Base-by-base conservation (phyloP, 2,888 invertebrate species). In the Drosophila subquinaria region DNA sequence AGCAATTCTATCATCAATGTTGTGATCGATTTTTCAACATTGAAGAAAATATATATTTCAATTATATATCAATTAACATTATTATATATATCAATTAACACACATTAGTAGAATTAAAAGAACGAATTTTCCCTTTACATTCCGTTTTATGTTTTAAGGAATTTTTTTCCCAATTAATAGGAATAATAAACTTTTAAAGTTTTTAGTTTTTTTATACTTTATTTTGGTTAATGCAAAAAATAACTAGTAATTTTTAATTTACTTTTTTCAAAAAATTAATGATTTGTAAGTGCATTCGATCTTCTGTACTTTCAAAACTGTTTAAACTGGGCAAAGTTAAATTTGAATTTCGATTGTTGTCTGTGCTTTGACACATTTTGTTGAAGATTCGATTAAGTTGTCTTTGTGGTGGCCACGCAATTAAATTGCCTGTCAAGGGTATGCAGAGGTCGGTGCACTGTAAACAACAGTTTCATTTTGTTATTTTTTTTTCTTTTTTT, bases 331-430 rank as follows among this genome's bases (percentile, higher is more conserved):
- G 8, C 20, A 20, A 13, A 36, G n/a, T 13, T 9, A 11, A 27
- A 27, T 30, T 53, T 53, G 11, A 23, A 40, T 53, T n/a, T 15
- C 38, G 27, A 36, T 52, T 38, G 33, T 51, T 38, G 52, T 55
- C 13, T 55, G 30, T n/a, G 6, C 13, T 17, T 55, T 55, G 40
- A 42, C 42, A 55, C 13, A 55, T 42, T 53, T 11, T n/a, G 5
- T n/a, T n/a, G 3, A 36, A 3, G 6, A 15, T 5, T 53, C 27
- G 23, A 52, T 36, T 43, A 35, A 56, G 9, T 43, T 57, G 23
- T 27, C 13, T 35, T n/a, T 15, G 35, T 15, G 27, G 4, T 15
- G 27, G 4, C 27, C 27, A 15, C 38, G 47, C 33, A 35, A 33
- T 35, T 35, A 35, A 45, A 35, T 15, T 45, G n/a, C 4, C 20